Evolutionary conservation across 2,113 vertebrate genomes (phyloP).

Genomic region (Lepisosteus osseus): DNA sequence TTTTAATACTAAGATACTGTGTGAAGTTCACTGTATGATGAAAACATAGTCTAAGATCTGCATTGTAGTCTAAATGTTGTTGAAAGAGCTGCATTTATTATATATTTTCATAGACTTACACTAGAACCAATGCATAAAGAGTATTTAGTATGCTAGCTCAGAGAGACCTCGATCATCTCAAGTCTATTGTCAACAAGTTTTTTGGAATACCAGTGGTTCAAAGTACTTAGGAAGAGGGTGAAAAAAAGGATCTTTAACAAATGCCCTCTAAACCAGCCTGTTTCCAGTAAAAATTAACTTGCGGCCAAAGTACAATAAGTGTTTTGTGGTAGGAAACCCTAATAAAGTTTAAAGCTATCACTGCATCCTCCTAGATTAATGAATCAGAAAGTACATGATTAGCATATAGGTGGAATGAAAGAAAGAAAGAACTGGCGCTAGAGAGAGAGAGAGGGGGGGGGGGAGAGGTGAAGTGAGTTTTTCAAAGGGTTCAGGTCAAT

Average conservation of each 20-base stretch:
- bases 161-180: background rate
- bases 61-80: too few species aligned
- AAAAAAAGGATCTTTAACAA: constrained; percentile 26
- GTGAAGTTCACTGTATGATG: too few species aligned
- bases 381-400: constrained; percentile 35
- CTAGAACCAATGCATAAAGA: too few species aligned
- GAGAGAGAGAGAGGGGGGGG: constrained; percentile 10
- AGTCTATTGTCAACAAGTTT: background rate
- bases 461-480: constrained; percentile 8
- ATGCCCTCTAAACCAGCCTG: constrained; percentile 23
- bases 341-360: constrained; percentile 43
- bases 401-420: constrained; percentile 67
- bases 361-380: constrained; percentile 53
- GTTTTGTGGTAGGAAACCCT: constrained; percentile 47
- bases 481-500: constrained; percentile 21
- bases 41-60: too few species aligned
- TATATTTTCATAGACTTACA: too few species aligned
- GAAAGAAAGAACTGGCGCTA: constrained; percentile 19
- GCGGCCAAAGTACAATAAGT: constrained; percentile 57
- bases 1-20: too few species aligned
- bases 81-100: too few species aligned
- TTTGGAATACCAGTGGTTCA: constrained; percentile 20
- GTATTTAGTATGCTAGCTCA: too few species aligned
- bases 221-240: constrained; percentile 18
- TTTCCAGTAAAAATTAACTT: constrained; percentile 68